These are phyloP conservation scores for Nerophis ophidion DNA, from an alignment of 2,113 vertebrate genomes.

Conservation along the genomic window DNA sequence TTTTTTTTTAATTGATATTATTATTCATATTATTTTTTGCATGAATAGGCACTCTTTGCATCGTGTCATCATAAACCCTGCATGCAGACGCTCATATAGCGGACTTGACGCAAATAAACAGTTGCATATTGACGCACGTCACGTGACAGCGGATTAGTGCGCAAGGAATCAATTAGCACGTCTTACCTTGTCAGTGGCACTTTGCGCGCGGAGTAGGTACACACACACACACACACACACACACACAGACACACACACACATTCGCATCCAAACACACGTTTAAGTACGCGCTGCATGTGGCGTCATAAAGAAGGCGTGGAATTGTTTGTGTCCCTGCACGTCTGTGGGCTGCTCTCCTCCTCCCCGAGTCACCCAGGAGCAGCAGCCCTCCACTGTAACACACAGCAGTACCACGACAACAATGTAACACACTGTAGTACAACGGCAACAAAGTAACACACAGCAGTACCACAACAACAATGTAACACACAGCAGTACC, in stretches of 20 bases:
- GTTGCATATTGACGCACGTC: neutral
- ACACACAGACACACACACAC: no score
- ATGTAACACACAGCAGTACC: no score
- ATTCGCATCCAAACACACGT: no score
- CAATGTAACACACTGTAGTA: no score
- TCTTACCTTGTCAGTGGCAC: conserved; percentile 44
- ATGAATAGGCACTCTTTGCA: no score
- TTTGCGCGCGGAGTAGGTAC: conserved; percentile 7
- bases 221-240: neutral
- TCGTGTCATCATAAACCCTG: neutral
- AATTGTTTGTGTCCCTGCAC: conserved; percentile 6
- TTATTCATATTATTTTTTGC: no score
- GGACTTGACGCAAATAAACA: neutral
- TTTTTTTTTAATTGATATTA: no score
- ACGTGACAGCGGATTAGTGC: no score
- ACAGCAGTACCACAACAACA: no score
- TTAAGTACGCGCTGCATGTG: no score
- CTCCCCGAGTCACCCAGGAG: neutral
- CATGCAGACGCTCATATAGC: neutral
- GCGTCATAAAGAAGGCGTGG: conserved; percentile 35
- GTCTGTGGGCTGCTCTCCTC: conserved; percentile 8
- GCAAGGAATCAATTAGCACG: neutral
- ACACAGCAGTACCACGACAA: neutral
- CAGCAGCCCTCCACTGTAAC: neutral
- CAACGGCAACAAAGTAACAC: no score